Evolutionary conservation across 2,113 vertebrate genomes (phyloP).

Genomic region (Myrmophylax atrothorax): DNA sequence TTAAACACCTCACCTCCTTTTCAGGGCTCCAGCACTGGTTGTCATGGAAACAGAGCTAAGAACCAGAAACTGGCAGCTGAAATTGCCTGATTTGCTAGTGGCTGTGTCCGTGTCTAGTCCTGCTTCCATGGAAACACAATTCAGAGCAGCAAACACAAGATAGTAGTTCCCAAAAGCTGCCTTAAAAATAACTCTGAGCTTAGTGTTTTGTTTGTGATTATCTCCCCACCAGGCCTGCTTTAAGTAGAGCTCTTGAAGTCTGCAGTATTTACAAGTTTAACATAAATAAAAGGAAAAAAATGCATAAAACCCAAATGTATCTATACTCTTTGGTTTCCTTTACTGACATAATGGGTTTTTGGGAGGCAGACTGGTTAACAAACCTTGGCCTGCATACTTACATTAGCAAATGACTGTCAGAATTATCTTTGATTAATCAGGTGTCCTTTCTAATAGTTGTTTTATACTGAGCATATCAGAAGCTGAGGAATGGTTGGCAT

Average conservation of each 20-base stretch:
- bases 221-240: not conserved
- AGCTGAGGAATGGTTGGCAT: not conserved
- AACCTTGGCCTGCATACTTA: not conserved
- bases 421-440: not conserved
- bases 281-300: not conserved
- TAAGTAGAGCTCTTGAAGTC: not conserved
- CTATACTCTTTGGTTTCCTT: not conserved
- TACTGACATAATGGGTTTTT: not conserved
- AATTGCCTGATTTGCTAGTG: slow-evolving; percentile 55
- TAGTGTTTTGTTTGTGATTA: not conserved
- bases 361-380: not conserved
- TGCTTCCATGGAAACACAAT: slow-evolving; percentile 71
- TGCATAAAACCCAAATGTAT: not conserved
- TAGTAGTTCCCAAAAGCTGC: slow-evolving; percentile 42
- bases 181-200: slow-evolving; percentile 26
- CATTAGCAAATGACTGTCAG: not conserved
- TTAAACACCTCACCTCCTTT: slow-evolving; percentile 31
- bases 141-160: not conserved
- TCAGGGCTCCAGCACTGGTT: slow-evolving; percentile 11
- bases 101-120: slow-evolving; percentile 41
- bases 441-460: not conserved
- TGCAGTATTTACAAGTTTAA: not conserved
- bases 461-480: not conserved
- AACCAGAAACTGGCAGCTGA: slow-evolving; percentile 31
- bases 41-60: slow-evolving; percentile 60